A percentile compares a stretch with the other conserved stretches of the same genome.
Evolutionary conservation across 2,888 invertebrate species (phyloP).

Genomic region (Escarpia spicata): DNA sequence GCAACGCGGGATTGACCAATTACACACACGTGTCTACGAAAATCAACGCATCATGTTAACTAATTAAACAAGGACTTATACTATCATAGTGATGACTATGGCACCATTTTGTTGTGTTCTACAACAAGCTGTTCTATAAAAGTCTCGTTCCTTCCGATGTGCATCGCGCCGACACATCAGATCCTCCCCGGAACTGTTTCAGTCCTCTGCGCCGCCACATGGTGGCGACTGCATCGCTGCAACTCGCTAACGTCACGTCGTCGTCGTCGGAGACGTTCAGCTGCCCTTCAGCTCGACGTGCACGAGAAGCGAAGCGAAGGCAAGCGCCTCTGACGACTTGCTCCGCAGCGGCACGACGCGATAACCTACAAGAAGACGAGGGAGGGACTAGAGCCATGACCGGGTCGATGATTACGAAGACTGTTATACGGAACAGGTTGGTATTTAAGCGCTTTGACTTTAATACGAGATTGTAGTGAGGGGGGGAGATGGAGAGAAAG

Average conservation of each 20-base stretch:
- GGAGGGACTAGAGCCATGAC: neutral
- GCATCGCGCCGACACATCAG: neutral
- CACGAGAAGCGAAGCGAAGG: constrained; percentile 39
- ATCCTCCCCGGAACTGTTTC: neutral
- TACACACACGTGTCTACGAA: neutral
- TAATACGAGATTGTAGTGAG: too few relatives aligned
- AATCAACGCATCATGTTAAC: neutral
- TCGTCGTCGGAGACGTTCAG: neutral
- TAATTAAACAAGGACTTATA: neutral
- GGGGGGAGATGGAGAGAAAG: too few relatives aligned
- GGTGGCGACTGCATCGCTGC: constrained; percentile 13
- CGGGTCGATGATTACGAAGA: neutral
- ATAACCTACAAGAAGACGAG: constrained; percentile 35
- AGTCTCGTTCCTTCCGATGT: neutral
- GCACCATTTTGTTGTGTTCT: neutral
- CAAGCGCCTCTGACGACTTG: constrained; percentile 38
- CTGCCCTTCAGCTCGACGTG: constrained; percentile 34
- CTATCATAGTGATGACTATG: neutral
- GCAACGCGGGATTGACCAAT: too few relatives aligned
- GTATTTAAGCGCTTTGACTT: too few relatives aligned
- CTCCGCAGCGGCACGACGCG: constrained; percentile 40
- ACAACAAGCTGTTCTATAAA: neutral
- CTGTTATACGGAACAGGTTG: neutral
- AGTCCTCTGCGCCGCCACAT: neutral
- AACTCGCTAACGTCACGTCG: neutral